phyloP scores from a whole-genome alignment of 2,113 vertebrate genomes.

The Vireo altiloquus region DNA sequence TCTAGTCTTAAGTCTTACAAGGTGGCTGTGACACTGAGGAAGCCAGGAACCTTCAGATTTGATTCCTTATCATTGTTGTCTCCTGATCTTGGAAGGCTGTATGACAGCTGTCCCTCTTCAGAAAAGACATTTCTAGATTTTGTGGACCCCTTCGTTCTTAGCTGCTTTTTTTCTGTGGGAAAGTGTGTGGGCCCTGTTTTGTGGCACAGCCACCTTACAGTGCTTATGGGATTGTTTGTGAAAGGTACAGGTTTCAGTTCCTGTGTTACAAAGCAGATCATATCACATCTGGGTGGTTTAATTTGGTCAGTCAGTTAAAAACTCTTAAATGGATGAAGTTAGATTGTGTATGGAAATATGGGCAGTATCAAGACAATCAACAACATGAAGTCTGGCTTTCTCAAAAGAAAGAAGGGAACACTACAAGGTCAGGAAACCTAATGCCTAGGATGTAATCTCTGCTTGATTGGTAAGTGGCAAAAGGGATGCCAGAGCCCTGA shows the following conservation, averaged over 20 bases:
- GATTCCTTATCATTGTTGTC: neutral
- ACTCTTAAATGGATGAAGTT: neutral
- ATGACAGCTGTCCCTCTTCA: neutral
- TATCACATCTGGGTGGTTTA: neutral
- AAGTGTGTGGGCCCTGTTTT: fast-evolving
- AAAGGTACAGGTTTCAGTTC: neutral
- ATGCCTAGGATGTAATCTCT: neutral
- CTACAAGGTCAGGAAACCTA: neutral
- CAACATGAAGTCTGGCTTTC: neutral
- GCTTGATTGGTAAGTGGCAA: neutral
- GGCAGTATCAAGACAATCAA: neutral
- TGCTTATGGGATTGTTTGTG: neutral
- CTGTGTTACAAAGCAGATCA: neutral
- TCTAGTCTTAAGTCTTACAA: neutral
- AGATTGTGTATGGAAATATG: neutral
- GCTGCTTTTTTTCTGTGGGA: neutral
- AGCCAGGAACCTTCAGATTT: neutral
- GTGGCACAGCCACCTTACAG: neutral
- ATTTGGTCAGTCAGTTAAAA: neutral
- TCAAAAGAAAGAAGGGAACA: neutral
- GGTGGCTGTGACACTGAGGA: neutral
- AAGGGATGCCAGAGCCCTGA: neutral
- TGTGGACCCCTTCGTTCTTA: neutral
- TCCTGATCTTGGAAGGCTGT: neutral
- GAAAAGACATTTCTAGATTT: neutral